phyloP scores from a whole-genome alignment of 2,797 vertebrate species.

The Crocodylus rhombifer region DNA sequence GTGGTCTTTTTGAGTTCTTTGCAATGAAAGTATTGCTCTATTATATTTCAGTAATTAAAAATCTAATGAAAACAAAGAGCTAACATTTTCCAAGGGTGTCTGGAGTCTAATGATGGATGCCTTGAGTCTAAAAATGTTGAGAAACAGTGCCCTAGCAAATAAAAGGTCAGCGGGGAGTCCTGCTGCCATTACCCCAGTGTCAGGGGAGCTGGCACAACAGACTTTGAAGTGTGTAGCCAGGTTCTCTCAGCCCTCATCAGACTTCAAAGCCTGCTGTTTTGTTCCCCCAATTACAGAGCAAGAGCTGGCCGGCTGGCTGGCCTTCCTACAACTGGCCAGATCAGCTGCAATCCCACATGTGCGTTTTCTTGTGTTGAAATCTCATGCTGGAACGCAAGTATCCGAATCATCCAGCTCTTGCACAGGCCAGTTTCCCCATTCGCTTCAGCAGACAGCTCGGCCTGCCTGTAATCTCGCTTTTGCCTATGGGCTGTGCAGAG shows the following conservation, averaged over 20 bases:
- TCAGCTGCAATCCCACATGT: not conserved
- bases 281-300: not conserved
- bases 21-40: too few species aligned
- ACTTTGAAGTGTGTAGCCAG: slow-evolving; percentile 61
- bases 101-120: too few species aligned
- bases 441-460: not conserved
- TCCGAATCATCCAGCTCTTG: not conserved
- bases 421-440: not conserved
- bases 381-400: not conserved
- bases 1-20: too few species aligned
- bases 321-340: not conserved
- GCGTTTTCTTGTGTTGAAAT: not conserved
- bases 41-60: too few species aligned
- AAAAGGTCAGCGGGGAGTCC: not conserved
- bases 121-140: too few species aligned
- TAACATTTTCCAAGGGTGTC: too few species aligned
- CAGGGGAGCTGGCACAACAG: slow-evolving; percentile 19
- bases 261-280: slow-evolving; percentile 67
- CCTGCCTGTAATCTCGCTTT: not conserved
- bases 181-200: slow-evolving; percentile 61
- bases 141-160: not conserved
- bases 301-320: not conserved
- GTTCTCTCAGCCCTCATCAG: slow-evolving; percentile 55
- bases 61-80: too few species aligned
- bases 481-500: not conserved